Evolutionary conservation across 2,797 vertebrate genomes (phyloP).

Genomic region (Linurgus olivaceus): DNA sequence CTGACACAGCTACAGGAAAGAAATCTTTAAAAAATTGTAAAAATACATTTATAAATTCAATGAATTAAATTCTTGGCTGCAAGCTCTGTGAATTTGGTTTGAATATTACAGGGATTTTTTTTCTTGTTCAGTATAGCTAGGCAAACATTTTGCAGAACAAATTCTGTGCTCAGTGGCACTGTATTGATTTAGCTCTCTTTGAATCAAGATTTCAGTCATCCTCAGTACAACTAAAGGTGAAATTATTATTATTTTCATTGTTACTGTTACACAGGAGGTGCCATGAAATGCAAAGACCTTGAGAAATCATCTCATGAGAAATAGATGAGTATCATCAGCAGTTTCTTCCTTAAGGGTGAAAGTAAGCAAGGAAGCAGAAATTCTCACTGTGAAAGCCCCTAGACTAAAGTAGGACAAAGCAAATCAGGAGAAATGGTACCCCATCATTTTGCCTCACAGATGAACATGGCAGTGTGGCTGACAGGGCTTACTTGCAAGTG

Average conservation of each 20-base stretch:
- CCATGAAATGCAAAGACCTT: neutral
- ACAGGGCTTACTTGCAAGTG: neutral
- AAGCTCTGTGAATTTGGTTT: neutral
- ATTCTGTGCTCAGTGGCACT: neutral
- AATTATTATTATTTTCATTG: neutral
- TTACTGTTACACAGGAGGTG: neutral
- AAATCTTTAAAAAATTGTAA: neutral
- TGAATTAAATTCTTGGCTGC: neutral
- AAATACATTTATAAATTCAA: neutral
- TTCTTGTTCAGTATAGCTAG: neutral
- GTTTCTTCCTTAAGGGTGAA: neutral
- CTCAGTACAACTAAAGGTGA: neutral
- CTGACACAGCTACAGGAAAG: neutral
- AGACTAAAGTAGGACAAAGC: neutral
- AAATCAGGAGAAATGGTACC: neutral
- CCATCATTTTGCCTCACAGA: neutral
- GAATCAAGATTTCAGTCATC: neutral
- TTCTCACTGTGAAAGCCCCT: neutral
- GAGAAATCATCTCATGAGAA: neutral
- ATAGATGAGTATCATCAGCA: neutral
- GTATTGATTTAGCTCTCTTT: neutral
- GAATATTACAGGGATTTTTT: neutral
- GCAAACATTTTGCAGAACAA: neutral
- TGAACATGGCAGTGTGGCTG: neutral
- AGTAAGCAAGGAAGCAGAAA: neutral